phyloP scores from a whole-genome alignment of 1,140 invertebrate genomes.

The Temnothorax longispinosus region DNA sequence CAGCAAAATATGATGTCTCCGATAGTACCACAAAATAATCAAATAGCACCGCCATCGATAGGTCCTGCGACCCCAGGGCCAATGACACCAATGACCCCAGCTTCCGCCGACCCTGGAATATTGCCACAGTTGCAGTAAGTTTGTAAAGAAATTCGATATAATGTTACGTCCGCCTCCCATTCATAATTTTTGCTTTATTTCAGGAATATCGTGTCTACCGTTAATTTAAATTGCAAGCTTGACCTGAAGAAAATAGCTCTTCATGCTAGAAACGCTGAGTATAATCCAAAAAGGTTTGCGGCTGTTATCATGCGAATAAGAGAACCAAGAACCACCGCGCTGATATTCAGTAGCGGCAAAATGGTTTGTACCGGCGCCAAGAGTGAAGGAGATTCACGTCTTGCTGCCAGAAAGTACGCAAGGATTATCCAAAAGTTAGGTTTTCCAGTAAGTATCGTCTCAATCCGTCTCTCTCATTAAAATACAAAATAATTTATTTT shows the following conservation, averaged over 20 bases:
- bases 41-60: slow-evolving; percentile 86
- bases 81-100: slow-evolving; percentile 97
- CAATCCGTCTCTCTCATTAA: slow-evolving; percentile 1
- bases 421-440: slow-evolving; percentile 99
- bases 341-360: slow-evolving; percentile 99
- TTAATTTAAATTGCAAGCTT: slow-evolving; percentile 98
- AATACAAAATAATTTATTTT: slow-evolving; percentile 11
- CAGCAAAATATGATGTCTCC: slow-evolving; percentile 95
- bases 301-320: slow-evolving; percentile 99
- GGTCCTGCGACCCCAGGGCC: slow-evolving; percentile 92
- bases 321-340: slow-evolving; percentile 98
- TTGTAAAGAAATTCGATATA: slow-evolving; percentile 8
- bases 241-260: slow-evolving; percentile 99
- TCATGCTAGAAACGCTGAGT: slow-evolving; percentile 99
- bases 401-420: slow-evolving; percentile 99
- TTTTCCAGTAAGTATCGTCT: slow-evolving; percentile 91
- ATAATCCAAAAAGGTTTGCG: slow-evolving; percentile 99
- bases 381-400: slow-evolving; percentile 98
- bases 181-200: slow-evolving; percentile 78
- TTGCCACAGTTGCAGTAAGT: slow-evolving; percentile 97
- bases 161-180: background rate
- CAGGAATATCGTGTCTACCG: slow-evolving; percentile 98
- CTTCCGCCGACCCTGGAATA: slow-evolving; percentile 97
- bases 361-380: slow-evolving; percentile 99
- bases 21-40: slow-evolving; percentile 89